A percentile compares a stretch with the other conserved stretches of the same genome.
Conservation (phyloP, 2,888 invertebrate genomes). For the Trachelus stipa region DNA sequence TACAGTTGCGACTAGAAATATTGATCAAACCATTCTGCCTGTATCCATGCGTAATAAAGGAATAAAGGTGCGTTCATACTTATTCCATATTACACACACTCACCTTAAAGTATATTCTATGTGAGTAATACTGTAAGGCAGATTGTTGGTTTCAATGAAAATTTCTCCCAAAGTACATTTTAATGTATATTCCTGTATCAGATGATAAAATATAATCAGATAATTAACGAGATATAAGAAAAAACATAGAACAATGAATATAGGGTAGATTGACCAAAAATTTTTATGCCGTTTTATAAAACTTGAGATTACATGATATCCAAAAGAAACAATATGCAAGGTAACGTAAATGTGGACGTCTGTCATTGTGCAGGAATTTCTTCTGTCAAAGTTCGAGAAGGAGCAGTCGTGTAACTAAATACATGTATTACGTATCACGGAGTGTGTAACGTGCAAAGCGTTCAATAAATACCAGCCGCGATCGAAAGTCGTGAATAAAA, state of each 20-base stretch:
- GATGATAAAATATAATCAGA: neutral
- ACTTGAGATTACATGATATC: neutral
- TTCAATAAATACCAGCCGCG: neutral
- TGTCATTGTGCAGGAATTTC: neutral
- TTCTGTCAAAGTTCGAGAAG: neutral
- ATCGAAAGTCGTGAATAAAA: neutral
- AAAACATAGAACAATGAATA: neutral
- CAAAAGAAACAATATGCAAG: neutral
- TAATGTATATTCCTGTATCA: neutral
- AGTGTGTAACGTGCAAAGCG: neutral
- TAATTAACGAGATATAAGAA: neutral
- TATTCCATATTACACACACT: neutral
- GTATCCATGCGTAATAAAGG: neutral
- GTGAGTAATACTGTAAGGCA: neutral
- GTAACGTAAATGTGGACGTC: neutral
- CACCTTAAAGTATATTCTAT: neutral
- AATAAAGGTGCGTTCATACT: neutral
- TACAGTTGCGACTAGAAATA: neutral
- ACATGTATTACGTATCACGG: neutral
- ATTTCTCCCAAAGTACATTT: neutral
- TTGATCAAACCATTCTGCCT: neutral
- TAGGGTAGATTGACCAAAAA: neutral
- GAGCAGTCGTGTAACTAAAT: neutral
- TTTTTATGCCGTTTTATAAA: neutral
- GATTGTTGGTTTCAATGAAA: neutral